Conservation (phyloP, 2,888 invertebrate species). For the Drosophila acutilabella region DNA sequence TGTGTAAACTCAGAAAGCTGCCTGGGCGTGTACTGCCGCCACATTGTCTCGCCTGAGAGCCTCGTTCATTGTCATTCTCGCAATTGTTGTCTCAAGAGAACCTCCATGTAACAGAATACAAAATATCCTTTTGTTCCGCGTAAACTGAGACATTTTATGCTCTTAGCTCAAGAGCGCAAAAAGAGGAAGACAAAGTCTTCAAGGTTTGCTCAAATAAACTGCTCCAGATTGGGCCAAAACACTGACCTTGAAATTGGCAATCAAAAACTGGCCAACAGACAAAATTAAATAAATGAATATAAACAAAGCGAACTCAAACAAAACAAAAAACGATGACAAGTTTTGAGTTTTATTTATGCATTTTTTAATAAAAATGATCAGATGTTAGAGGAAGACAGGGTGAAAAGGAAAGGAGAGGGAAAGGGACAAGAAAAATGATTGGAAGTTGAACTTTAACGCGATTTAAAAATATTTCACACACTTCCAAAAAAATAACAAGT, state of each 20-base stretch:
- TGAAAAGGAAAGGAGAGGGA: background rate
- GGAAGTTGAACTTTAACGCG: slow-evolving; percentile 5
- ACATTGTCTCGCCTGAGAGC: slow-evolving; percentile 72
- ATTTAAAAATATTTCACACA: slow-evolving; percentile 47
- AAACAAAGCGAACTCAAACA: slow-evolving; percentile 24
- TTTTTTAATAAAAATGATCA: slow-evolving; percentile 12
- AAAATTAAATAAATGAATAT: slow-evolving; percentile 26
- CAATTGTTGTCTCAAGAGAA: slow-evolving; percentile 11
- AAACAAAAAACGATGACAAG: slow-evolving; percentile 33
- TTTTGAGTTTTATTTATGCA: slow-evolving; percentile 10
- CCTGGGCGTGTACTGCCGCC: slow-evolving; percentile 43
- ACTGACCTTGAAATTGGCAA: slow-evolving; percentile 47
- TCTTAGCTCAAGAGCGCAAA: slow-evolving; percentile 7
- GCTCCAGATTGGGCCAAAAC: slow-evolving; percentile 24
- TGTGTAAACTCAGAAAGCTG: background rate
- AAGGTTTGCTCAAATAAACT: slow-evolving; percentile 21
- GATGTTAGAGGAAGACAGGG: no score
- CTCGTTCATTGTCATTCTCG: slow-evolving; percentile 62
- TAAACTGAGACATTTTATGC: slow-evolving; percentile 32
- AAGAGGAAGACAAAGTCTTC: slow-evolving; percentile 9
- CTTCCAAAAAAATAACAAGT: slow-evolving; percentile 42
- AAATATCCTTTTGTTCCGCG: slow-evolving; percentile 50
- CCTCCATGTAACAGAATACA: slow-evolving; percentile 32
- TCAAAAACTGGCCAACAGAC: slow-evolving; percentile 16
- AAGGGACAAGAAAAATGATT: no score